These are phyloP conservation scores for Coelopa pilipes DNA, from an alignment of 2,888 invertebrate genomes.

Conservation along the genomic window DNA sequence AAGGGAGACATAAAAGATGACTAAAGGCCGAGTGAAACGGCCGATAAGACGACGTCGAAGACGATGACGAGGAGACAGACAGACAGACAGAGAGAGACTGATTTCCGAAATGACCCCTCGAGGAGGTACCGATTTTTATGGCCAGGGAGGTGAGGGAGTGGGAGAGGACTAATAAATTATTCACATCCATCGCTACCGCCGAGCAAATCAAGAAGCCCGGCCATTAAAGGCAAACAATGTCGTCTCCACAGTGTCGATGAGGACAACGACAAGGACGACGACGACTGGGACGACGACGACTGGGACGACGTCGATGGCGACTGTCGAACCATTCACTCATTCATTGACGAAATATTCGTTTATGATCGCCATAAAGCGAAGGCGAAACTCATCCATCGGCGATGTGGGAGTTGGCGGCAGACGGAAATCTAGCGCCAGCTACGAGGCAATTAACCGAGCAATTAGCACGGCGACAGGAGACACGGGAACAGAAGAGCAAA, in stretches of 20 bases:
- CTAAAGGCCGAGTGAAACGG: no score
- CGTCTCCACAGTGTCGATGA: background rate
- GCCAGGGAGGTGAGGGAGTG: no score
- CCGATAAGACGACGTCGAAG: no score
- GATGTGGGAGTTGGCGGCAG: background rate
- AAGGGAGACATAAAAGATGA: no score
- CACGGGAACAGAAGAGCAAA: background rate
- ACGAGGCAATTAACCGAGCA: background rate
- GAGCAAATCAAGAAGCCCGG: no score
- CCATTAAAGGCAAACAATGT: no score
- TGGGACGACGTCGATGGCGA: background rate
- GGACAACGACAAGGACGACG: conserved; percentile 1
- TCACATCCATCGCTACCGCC: no score
- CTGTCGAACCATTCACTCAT: background rate
- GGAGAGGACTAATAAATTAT: no score
- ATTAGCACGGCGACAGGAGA: conserved; percentile 6
- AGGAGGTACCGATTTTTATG: no score
- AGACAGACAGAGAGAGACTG: no score
- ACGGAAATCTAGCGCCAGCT: background rate
- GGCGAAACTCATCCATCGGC: background rate
- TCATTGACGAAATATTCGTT: background rate
- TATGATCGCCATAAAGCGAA: background rate
- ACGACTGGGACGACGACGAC: conserved; percentile 2
- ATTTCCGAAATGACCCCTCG: no score
- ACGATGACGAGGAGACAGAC: no score